These are phyloP conservation scores for Microcebus murinus DNA, from an alignment of 2,113 vertebrate genomes.

Conservation along the genomic window DNA sequence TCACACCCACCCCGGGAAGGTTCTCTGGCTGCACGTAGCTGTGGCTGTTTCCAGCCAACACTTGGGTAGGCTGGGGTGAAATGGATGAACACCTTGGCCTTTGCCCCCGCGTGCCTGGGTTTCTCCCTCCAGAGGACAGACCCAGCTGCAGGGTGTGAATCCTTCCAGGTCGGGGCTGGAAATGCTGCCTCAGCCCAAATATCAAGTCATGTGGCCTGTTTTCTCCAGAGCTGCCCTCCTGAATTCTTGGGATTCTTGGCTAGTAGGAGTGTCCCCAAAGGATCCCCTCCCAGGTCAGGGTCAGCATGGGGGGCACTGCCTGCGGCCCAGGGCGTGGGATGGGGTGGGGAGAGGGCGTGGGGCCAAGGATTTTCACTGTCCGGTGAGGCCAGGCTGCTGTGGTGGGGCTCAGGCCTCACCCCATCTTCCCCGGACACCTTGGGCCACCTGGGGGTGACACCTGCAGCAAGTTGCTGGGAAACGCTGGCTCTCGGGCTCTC, in stretches of 20 bases:
- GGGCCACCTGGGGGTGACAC: neutral
- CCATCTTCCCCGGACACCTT: neutral
- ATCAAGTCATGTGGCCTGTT: constrained; percentile 6
- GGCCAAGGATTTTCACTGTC: neutral
- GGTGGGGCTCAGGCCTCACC: no score
- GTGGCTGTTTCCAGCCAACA: neutral
- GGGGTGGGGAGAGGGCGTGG: neutral
- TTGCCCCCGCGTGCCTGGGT: neutral
- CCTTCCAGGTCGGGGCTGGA: neutral
- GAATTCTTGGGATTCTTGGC: constrained; percentile 65
- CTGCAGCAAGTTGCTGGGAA: neutral
- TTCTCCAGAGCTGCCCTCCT: neutral
- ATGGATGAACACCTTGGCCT: neutral
- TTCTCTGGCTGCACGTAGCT: neutral
- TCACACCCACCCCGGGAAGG: neutral
- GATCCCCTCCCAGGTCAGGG: constrained; percentile 10
- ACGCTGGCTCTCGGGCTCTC: neutral
- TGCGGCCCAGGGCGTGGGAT: neutral
- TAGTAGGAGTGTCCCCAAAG: neutral
- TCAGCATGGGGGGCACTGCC: neutral
- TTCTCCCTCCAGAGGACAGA: neutral
- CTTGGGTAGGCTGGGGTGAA: neutral
- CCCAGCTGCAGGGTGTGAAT: neutral
- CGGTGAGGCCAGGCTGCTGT: neutral
- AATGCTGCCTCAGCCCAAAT: neutral